phyloP scores from a whole-genome alignment of 2,797 vertebrate genomes.

The Thamnophis elegans region DNA sequence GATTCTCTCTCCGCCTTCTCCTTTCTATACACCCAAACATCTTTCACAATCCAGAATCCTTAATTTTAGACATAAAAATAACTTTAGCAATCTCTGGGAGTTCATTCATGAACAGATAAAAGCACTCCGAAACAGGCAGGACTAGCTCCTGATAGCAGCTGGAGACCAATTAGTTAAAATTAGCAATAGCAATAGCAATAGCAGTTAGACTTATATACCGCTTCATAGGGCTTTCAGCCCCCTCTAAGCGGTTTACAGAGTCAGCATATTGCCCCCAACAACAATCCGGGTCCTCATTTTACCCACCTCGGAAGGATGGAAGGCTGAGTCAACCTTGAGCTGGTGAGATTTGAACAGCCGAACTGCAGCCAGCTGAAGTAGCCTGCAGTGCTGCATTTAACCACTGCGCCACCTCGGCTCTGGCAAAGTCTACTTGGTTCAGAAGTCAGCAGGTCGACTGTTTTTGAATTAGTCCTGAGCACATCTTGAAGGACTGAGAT shows the following conservation, averaged over 20 bases:
- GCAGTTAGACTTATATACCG: too few relatives aligned
- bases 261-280: too few relatives aligned
- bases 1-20: background rate
- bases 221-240: too few relatives aligned
- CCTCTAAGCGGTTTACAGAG: too few relatives aligned
- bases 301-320: too few relatives aligned
- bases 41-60: background rate
- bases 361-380: too few relatives aligned
- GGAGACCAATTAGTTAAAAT: background rate
- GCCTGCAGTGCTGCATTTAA: too few relatives aligned
- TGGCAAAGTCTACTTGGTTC: background rate
- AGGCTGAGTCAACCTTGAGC: too few relatives aligned
- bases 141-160: background rate
- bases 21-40: background rate
- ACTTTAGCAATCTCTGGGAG: background rate
- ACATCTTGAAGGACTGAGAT: background rate
- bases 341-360: too few relatives aligned
- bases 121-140: background rate
- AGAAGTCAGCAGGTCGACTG: background rate
- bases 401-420: too few relatives aligned
- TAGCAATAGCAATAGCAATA: too few relatives aligned
- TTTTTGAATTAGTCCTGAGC: background rate
- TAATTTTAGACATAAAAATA: background rate
- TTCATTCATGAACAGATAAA: background rate
- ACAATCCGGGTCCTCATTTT: too few relatives aligned